Evolutionary conservation across 2,113 vertebrate genomes (phyloP).

Genomic region (Synodontis membranacea): DNA sequence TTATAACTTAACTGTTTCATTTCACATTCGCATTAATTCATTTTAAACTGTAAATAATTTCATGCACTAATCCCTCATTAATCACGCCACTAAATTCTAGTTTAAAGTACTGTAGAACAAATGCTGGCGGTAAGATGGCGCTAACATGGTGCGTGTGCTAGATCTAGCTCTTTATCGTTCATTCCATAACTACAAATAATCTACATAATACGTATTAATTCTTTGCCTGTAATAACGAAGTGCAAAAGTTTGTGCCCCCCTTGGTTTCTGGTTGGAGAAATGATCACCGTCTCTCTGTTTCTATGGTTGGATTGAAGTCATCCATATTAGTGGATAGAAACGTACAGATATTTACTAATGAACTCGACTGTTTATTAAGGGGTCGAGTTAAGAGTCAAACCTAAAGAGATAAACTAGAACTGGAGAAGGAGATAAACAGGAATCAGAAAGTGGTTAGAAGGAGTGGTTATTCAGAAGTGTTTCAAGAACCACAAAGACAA

Average conservation of each 20-base stretch:
- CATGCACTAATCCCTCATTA: too few relatives aligned
- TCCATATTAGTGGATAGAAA: not conserved
- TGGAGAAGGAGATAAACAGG: not conserved
- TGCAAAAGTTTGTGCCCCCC: not conserved
- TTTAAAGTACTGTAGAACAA: too few relatives aligned
- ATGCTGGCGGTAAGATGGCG: too few relatives aligned
- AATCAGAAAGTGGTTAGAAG: not conserved
- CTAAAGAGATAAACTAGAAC: not conserved
- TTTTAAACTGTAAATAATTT: too few relatives aligned
- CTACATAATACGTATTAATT: not conserved
- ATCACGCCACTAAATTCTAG: too few relatives aligned
- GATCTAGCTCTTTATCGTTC: not conserved
- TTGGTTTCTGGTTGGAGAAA: not conserved
- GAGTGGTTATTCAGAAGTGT: not conserved
- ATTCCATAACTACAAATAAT: not conserved
- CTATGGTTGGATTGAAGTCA: not conserved
- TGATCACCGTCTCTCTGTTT: too few relatives aligned
- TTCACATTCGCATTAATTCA: too few relatives aligned
- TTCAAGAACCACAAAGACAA: not conserved
- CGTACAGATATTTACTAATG: not conserved
- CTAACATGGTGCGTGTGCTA: not conserved
- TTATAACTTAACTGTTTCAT: not conserved
- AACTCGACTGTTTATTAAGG: too few relatives aligned
- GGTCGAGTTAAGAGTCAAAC: not conserved
- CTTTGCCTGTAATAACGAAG: not conserved